phyloP scores from a whole-genome alignment of 2,888 invertebrate species.

The Tetrapedia diversipes region DNA sequence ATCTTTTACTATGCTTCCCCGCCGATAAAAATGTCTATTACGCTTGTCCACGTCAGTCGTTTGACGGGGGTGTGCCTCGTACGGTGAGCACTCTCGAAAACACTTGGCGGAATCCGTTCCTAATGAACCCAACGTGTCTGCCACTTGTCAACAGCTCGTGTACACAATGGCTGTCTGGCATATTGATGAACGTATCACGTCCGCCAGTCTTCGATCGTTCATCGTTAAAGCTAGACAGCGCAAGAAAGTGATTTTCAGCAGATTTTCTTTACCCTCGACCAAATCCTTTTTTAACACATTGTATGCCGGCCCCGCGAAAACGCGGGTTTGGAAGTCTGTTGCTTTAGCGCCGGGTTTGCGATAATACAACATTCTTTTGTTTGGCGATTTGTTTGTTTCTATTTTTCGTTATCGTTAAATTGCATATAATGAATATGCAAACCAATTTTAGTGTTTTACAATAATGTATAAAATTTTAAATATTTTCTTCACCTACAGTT shows the following conservation, averaged over 20 bases:
- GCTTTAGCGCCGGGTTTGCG: too few relatives aligned
- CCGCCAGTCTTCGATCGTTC: constrained; percentile 24
- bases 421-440: too few relatives aligned
- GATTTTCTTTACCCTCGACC: not conserved
- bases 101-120: constrained; percentile 63
- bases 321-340: too few relatives aligned
- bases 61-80: constrained; percentile 63
- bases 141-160: constrained; percentile 58
- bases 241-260: not conserved
- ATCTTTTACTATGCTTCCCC: constrained; percentile 24
- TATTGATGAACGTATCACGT: constrained; percentile 38
- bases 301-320: too few relatives aligned
- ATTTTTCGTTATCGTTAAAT: too few relatives aligned
- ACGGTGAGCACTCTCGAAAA: constrained; percentile 62
- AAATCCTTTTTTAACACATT: not conserved
- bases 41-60: constrained; percentile 18
- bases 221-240: not conserved
- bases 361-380: too few relatives aligned
- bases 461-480: too few relatives aligned
- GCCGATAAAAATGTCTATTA: constrained; percentile 21
- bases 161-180: constrained; percentile 43
- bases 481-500: too few relatives aligned
- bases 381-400: too few relatives aligned
- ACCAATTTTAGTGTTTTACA: too few relatives aligned
- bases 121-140: constrained; percentile 68